Evolutionary conservation across 2,888 invertebrate species (phyloP).

Genomic region (Julus scanicus): DNA sequence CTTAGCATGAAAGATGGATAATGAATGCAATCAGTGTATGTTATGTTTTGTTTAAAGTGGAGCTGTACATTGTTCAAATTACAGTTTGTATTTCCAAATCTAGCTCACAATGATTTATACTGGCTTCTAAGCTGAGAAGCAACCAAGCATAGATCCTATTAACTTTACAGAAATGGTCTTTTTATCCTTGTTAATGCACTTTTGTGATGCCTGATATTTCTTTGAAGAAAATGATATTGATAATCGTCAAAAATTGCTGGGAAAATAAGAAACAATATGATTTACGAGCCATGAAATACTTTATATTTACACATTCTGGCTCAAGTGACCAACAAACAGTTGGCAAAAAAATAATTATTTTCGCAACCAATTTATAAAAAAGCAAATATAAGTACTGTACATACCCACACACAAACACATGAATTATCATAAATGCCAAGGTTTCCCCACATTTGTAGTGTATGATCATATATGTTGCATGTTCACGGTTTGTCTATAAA

Average conservation of each 20-base stretch:
- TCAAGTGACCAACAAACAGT: no score
- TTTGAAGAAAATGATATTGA: neutral
- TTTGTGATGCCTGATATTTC: neutral
- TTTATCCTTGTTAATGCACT: conserved; percentile 31
- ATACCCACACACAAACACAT: no score
- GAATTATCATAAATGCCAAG: no score
- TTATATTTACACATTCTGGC: no score
- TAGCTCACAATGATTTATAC: neutral
- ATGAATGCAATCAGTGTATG: neutral
- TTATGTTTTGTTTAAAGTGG: neutral
- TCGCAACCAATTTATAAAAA: no score
- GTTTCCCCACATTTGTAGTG: no score
- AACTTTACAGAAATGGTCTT: neutral
- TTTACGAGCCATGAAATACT: neutral
- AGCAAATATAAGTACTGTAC: no score
- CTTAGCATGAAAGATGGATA: neutral
- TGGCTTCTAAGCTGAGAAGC: neutral
- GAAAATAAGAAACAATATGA: neutral
- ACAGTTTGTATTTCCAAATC: neutral
- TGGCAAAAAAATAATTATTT: no score
- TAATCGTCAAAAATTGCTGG: neutral
- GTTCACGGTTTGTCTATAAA: no score
- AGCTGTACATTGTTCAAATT: neutral
- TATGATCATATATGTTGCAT: no score
- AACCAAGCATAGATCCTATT: conserved; percentile 36